These are phyloP conservation scores for Dromius quadrimaculatus DNA, from an alignment of 2,888 invertebrate species.

Conservation along the genomic window DNA sequence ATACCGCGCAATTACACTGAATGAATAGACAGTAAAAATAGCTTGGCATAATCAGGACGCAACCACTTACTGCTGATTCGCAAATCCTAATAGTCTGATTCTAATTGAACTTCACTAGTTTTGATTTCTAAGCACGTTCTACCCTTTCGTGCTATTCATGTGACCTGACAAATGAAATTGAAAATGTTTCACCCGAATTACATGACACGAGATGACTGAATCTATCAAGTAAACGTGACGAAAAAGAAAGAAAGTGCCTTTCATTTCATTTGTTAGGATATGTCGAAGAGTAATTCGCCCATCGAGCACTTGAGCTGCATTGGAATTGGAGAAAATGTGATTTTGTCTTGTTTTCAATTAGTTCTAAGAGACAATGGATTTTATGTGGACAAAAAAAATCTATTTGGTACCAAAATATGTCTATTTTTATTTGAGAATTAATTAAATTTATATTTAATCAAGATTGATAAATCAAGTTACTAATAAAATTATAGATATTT, in stretches of 20 bases:
- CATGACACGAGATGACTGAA: conserved; percentile 1
- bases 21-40: conserved; percentile 36
- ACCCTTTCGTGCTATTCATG: conserved; percentile 7
- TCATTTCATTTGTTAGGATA: conserved; percentile 11
- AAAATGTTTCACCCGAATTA: conserved; percentile 19
- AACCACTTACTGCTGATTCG: conserved; percentile 34
- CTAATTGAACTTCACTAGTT: no score
- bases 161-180: conserved; percentile 27
- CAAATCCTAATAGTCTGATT: conserved; percentile 9
- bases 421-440: no score
- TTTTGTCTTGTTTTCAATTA: not conserved
- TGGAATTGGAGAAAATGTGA: conserved; percentile 10
- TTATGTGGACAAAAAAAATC: no score
- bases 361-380: no score
- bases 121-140: conserved; percentile 1
- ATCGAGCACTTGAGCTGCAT: conserved; percentile 10
- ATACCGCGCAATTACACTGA: conserved; percentile 8
- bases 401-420: no score
- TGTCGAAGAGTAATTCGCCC: not conserved
- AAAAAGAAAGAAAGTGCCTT: conserved; percentile 14
- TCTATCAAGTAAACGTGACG: conserved; percentile 18
- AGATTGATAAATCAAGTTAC: no score
- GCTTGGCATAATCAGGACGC: conserved; percentile 28
- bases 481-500: no score
- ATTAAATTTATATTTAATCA: no score